A percentile compares a stretch with the other conserved stretches of the same genome.
These are phyloP conservation scores for Diogma glabrata DNA, from an alignment of 2,888 invertebrate genomes.

Conservation along the genomic window DNA sequence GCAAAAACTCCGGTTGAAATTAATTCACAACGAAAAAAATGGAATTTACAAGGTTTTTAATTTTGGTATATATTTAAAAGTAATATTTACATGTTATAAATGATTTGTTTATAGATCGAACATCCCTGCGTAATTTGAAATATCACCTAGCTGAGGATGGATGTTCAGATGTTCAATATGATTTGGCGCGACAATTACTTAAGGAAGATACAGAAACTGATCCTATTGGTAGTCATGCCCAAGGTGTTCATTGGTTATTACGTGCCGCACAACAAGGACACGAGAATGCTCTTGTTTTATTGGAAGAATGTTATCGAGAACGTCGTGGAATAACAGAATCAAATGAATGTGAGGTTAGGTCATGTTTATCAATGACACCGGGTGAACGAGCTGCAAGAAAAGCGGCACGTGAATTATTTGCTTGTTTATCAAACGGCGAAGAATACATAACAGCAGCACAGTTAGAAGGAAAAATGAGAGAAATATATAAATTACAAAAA, in stretches of 20 bases:
- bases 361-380: conserved; percentile 71
- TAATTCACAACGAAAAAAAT: conserved; percentile 28
- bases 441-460: conserved; percentile 80
- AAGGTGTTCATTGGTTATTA: conserved; percentile 84
- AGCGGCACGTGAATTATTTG: conserved; percentile 78
- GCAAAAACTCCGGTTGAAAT: conserved; percentile 30
- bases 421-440: conserved; percentile 75
- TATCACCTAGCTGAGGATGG: conserved; percentile 77
- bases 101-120: conserved; percentile 28
- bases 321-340: conserved; percentile 62
- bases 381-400: conserved; percentile 79
- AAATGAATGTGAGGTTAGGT: conserved; percentile 58
- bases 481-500: conserved; percentile 44
- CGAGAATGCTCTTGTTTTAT: conserved; percentile 68
- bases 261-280: conserved; percentile 89
- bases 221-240: conserved; percentile 55
- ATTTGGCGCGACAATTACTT: conserved; percentile 70
- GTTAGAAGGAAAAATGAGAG: conserved; percentile 60
- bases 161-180: conserved; percentile 79
- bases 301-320: conserved; percentile 47
- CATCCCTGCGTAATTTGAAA: conserved; percentile 36
- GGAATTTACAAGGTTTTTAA: conserved; percentile 34
- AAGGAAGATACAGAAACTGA: conserved; percentile 56
- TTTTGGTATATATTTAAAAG: not conserved
- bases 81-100: not conserved